Conservation (phyloP, 2,113 vertebrate species). For the Dissostichus mawsoni region DNA sequence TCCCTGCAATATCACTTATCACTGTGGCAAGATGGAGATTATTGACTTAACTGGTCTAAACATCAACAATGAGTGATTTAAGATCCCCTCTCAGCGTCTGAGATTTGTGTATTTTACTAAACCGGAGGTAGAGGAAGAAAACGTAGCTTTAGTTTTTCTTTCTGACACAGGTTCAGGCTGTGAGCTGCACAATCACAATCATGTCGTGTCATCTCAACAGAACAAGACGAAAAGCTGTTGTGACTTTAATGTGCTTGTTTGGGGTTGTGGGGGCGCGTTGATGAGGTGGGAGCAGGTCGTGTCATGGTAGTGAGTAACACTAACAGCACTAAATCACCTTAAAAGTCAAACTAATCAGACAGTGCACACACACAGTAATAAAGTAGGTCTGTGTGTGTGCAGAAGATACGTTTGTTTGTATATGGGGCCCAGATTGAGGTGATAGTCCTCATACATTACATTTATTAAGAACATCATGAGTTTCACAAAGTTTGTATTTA, state of each 20-base stretch:
- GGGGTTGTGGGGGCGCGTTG: slow-evolving; percentile 57
- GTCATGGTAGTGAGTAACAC: slow-evolving; percentile 66
- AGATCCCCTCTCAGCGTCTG: slow-evolving; percentile 22
- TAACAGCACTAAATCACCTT: slow-evolving; percentile 74
- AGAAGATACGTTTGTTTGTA: slow-evolving; percentile 57
- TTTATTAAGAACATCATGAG: background rate
- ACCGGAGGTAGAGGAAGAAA: slow-evolving; percentile 12
- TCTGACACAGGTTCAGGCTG: slow-evolving; percentile 37
- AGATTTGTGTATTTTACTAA: slow-evolving; percentile 70
- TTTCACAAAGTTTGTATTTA: slow-evolving; percentile 11
- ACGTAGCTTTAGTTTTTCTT: slow-evolving; percentile 51
- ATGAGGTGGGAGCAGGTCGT: slow-evolving; percentile 68
- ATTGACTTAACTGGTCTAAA: slow-evolving; percentile 80
- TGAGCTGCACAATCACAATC: slow-evolving; percentile 5
- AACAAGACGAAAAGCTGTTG: slow-evolving; percentile 57
- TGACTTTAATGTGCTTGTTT: slow-evolving; percentile 70
- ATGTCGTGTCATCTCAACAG: slow-evolving; percentile 17
- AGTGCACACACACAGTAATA: slow-evolving; percentile 39
- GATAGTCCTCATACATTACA: background rate
- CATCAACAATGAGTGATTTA: slow-evolving; percentile 74
- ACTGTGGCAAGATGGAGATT: slow-evolving; percentile 69
- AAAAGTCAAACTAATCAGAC: slow-evolving; percentile 69
- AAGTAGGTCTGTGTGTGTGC: slow-evolving; percentile 48
- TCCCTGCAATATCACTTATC: slow-evolving; percentile 72
- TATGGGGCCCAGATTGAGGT: background rate